Conservation (phyloP, 2,113 vertebrate genomes). For the Eidolon helvum region DNA sequence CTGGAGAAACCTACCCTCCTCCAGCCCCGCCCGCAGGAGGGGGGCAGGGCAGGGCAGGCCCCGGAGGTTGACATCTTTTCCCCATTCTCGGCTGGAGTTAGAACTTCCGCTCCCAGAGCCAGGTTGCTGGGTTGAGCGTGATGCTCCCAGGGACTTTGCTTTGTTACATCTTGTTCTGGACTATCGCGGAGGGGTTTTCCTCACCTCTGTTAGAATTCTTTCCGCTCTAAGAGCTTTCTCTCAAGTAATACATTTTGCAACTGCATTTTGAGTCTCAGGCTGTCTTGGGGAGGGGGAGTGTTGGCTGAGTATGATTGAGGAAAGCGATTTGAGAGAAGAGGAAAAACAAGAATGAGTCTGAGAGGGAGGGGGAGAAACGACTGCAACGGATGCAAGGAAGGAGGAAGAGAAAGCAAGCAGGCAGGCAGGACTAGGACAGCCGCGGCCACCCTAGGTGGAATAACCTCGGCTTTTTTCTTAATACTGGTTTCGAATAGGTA, state of each 20-base stretch:
- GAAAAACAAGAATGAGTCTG: background rate
- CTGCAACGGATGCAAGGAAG: background rate
- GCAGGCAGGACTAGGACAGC: background rate
- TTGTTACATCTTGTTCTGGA: conserved; percentile 44
- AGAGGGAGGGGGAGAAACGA: background rate
- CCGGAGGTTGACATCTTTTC: background rate
- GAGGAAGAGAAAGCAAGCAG: background rate
- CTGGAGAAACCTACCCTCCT: background rate
- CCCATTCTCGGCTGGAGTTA: background rate
- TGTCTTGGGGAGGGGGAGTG: background rate
- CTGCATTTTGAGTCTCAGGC: background rate
- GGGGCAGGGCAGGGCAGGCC: background rate
- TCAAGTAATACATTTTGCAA: background rate
- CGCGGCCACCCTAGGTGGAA: background rate
- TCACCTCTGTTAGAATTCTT: conserved; percentile 17
- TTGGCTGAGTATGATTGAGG: background rate
- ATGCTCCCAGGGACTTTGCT: conserved; percentile 39
- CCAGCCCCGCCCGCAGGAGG: background rate
- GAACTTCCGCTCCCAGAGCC: background rate
- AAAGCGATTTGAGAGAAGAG: background rate
- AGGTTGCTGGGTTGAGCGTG: background rate
- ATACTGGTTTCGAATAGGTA: background rate
- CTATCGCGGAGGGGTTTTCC: conserved; percentile 50
- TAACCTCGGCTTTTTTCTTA: background rate
- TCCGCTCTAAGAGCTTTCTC: background rate